These are phyloP conservation scores for Enteromius thamalakanensis DNA, from an alignment of 2,797 vertebrate species.

Conservation along the genomic window DNA sequence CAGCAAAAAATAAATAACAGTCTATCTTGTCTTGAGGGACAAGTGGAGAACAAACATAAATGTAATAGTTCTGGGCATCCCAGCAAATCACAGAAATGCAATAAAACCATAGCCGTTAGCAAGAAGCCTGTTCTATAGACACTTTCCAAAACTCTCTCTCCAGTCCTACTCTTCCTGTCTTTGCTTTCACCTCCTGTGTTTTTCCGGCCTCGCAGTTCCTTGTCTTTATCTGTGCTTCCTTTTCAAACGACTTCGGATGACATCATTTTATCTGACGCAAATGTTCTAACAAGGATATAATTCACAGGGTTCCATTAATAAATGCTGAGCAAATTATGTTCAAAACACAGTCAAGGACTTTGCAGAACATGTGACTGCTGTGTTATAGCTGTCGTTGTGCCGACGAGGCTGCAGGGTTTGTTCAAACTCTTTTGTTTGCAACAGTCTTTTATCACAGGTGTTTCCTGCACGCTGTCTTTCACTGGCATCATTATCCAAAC, in stretches of 20 bases:
- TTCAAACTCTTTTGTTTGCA: slow-evolving; percentile 42
- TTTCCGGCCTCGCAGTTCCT: slow-evolving; percentile 66
- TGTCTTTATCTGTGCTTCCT: slow-evolving; percentile 48
- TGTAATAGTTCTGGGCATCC: background rate
- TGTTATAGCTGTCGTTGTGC: slow-evolving; percentile 19
- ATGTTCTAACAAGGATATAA: slow-evolving; percentile 1
- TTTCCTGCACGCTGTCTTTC: slow-evolving; percentile 60
- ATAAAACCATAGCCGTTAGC: slow-evolving; percentile 41
- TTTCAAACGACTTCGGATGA: slow-evolving; percentile 30
- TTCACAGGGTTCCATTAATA: slow-evolving; percentile 19
- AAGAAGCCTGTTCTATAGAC: slow-evolving; percentile 6
- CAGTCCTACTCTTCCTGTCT: slow-evolving; percentile 51
- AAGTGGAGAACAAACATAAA: background rate
- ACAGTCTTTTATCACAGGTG: slow-evolving; percentile 52
- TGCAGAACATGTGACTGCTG: slow-evolving; percentile 10
- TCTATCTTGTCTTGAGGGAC: background rate
- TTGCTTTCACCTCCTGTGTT: slow-evolving; percentile 49
- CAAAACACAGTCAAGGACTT: slow-evolving; percentile 39
- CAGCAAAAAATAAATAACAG: background rate
- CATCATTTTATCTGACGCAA: slow-evolving; percentile 18
- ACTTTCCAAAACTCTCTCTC: slow-evolving; percentile 16
- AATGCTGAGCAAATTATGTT: background rate
- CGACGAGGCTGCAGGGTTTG: background rate
- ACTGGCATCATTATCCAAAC: slow-evolving; percentile 74
- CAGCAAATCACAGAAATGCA: slow-evolving; percentile 43